phyloP scores from a whole-genome alignment of 2,888 invertebrate genomes.

The Drepana falcataria region DNA sequence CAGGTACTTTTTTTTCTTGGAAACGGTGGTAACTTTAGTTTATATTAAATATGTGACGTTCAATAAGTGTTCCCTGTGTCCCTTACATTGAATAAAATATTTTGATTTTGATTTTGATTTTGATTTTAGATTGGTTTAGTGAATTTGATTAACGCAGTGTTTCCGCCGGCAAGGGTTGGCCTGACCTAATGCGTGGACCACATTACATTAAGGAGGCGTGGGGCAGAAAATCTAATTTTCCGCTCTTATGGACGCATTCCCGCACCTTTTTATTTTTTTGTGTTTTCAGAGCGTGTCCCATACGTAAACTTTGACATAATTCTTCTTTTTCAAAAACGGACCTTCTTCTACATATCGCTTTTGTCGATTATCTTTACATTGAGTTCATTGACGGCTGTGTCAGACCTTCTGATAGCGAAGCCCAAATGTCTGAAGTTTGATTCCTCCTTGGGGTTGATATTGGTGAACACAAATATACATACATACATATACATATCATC shows the following conservation, averaged over 20 bases:
- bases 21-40: no score
- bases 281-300: slow-evolving; percentile 61
- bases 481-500: no score
- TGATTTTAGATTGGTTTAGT: slow-evolving; percentile 67
- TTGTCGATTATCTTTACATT: neutral
- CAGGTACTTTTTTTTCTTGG: no score
- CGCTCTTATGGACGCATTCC: slow-evolving; percentile 46
- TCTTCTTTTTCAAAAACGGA: slow-evolving; percentile 13
- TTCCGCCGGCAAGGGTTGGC: slow-evolving; percentile 62
- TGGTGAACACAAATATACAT: no score
- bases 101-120: no score
- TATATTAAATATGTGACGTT: no score
- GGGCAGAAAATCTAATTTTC: slow-evolving; percentile 74
- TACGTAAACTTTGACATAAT: slow-evolving; percentile 42
- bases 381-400: no score
- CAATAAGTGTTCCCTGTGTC: no score
- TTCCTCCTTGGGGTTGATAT: no score
- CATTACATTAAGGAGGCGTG: slow-evolving; percentile 55
- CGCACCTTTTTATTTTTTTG: slow-evolving; percentile 47
- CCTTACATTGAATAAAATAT: no score
- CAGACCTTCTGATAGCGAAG: no score
- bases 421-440: no score
- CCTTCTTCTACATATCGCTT: neutral
- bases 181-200: slow-evolving; percentile 51
- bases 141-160: slow-evolving; percentile 68